Base-by-base conservation (phyloP, 2,797 vertebrate genomes). In the Cyprinodon diabolis region DNA sequence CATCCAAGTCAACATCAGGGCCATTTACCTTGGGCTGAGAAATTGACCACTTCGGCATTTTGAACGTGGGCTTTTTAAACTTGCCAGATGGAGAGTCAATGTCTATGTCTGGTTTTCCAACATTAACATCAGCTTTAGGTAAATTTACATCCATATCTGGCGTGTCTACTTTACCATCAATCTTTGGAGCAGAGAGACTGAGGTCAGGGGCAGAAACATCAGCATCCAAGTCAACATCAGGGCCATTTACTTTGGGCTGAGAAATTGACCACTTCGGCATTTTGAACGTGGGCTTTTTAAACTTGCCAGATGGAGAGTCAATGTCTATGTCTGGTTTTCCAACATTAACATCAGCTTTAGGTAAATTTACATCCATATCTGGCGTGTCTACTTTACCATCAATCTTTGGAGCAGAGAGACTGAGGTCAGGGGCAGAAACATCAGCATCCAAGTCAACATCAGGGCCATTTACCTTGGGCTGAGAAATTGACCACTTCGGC, bases 371-470 rank as follows among this genome's bases (percentile, higher is more conserved):
- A 74, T 85, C 68, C 19, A 67, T 19, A 60, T 85, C 81, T 54
- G 89, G 79, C 40, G 66, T 35, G 57, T 78, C 78, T 52, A 93
- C 25, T 4, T 82, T 79, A 21, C 80, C 80, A 48, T 91, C 77
- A 62, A 87, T 68, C 23, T 86, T 90, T 75, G 55, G 55, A 57
- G 23, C 12, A 2, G 55, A 25, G 55, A 57, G 55, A 57, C 14
- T 12, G n/a, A 57, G 23, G 25, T 57, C 55, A 57, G 55, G 55
- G 87, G 40, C 48, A 56, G 86, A 74, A 68, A 86, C 48, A 55
- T 91, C 78, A 72, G 80, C 77, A 51, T 89, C 80, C 80, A 93
- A 19, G 78, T 91, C 62, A 43, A 84, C 14, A 51, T 86, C 78
- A 74, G 72, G 66, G 3, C 73, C 71, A 17, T 77, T 68, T 68